Evolutionary conservation across 2,888 invertebrate genomes (phyloP), one percentile per base, ranked within the genome.

Genomic region (Scaptomyza flava): DNA sequence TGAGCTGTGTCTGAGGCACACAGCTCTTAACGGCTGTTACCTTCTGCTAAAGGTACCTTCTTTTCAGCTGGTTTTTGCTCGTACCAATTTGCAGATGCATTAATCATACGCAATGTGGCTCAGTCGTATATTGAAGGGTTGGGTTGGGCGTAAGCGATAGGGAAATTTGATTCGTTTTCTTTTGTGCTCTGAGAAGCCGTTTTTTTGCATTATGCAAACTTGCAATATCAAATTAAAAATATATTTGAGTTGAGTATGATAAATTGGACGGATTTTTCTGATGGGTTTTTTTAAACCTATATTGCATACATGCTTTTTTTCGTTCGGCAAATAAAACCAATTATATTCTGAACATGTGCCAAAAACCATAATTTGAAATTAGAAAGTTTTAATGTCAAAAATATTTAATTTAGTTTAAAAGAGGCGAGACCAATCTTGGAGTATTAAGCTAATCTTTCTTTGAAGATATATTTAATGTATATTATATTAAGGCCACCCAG

Each of bases 21-120:
- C 51, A 14, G 38, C 38, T 57, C 59, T 57, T 57, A 52, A 47
- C 61, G 47, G 46, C 67, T 72, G 59, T 48, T 53, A 74, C 46
- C 69, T 68, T 45, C 30, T 46, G 53, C 23, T 20, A 51, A 20
- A 52, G 57, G 46, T 56, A 23, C 54, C 58, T 43, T n/a, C 58
- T 41, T 41, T 65, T 48, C 14, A 23, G 8, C 45, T 12, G 41
- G 9, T 47, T 52, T 68, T 66, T 61, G 64, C 45, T 65, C 12
- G 30, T 46, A 38, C 41, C 60, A 47, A 45, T 71, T 56, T 56
- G 6, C 69, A 65, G 45, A 64, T 73, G 65, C 78, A 87, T 85
- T 74, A 79, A 87, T 88, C 79, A 78, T 78, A 73, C 69, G 65
- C 74, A 79, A 52, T 56, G 73, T 38, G 68, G 56, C 52, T 45